phyloP scores from a whole-genome alignment of 2,888 invertebrate genomes.

The Junonia oenone region DNA sequence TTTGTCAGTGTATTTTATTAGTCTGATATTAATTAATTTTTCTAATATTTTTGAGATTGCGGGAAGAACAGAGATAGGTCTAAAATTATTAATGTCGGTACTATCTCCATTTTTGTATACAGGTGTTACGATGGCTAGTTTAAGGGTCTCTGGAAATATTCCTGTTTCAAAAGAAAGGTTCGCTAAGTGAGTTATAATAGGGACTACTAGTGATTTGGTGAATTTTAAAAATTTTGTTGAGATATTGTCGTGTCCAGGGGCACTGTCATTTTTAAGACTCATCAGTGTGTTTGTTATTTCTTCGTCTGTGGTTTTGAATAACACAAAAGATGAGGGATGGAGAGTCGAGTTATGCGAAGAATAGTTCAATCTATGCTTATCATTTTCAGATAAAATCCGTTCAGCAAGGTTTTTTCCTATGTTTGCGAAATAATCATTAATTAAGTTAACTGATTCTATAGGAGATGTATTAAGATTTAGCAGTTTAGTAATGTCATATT shows the following conservation, averaged over 20 bases:
- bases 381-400: background rate
- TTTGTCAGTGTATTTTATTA: background rate
- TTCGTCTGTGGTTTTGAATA: background rate
- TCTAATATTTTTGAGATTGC: background rate
- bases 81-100: background rate
- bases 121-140: background rate
- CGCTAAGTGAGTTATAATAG: background rate
- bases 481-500: conserved; percentile 8
- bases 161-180: background rate
- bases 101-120: background rate
- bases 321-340: background rate
- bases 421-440: conserved; percentile 19
- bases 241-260: background rate
- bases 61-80: background rate
- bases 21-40: background rate
- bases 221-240: background rate
- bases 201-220: background rate
- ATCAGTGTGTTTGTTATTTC: background rate
- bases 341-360: too few relatives aligned
- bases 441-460: conserved; percentile 14
- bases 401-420: conserved; percentile 16
- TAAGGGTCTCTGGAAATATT: background rate
- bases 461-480: conserved; percentile 14
- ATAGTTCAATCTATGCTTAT: too few relatives aligned
- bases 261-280: background rate